phyloP scores from a whole-genome alignment of 2,797 vertebrate genomes.

The Clangula hyemalis region DNA sequence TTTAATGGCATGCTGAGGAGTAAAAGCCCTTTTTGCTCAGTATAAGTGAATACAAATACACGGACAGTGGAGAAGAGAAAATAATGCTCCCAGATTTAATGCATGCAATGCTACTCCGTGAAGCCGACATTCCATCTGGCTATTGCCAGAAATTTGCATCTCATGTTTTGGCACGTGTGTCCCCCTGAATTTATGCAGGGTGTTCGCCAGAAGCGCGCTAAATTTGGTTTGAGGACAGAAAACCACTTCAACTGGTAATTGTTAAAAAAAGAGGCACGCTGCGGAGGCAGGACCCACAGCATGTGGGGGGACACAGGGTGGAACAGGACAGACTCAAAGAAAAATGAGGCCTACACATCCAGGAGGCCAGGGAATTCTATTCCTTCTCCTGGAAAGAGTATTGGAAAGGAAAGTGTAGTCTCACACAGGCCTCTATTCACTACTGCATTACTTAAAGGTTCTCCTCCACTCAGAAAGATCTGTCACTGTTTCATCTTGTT shows the following conservation, averaged over 20 bases:
- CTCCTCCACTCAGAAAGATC: background rate
- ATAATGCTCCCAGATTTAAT: background rate
- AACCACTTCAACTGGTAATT: background rate
- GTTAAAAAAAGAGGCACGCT: background rate
- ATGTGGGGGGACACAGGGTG: fast-evolving
- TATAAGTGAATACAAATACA: fast-evolving
- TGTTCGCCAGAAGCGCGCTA: background rate
- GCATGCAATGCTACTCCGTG: fast-evolving
- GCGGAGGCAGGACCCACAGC: background rate
- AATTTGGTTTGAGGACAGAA: background rate
- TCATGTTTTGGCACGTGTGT: background rate
- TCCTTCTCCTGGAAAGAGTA: background rate
- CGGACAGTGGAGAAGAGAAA: background rate
- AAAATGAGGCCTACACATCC: background rate
- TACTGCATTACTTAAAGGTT: background rate
- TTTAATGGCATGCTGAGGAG: background rate
- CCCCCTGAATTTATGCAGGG: background rate
- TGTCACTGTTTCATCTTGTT: background rate
- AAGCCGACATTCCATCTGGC: background rate
- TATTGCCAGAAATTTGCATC: background rate
- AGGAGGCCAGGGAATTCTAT: background rate
- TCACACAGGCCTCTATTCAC: background rate
- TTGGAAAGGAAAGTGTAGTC: background rate
- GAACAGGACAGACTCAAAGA: background rate
- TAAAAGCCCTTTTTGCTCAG: background rate